These are phyloP conservation scores for rabbit (Oryctolagus cuniculus) DNA, from an alignment of 2,113 vertebrate genomes.

Conservation along the genomic window mOryCun1.1 NC_091453.1:83279501-83280000, in stretches of 20 bases:
- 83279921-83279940: constrained; percentile 70
- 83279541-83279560: constrained; percentile 48
- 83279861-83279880: constrained; percentile 27
- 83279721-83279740: constrained; percentile 40
- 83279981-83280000: constrained; percentile 40
- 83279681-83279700: constrained; percentile 52
- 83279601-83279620: constrained; percentile 33
- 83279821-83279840: constrained; percentile 63
- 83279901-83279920: neutral
- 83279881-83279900: constrained; percentile 67
- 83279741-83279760: constrained; percentile 57
- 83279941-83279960: constrained; percentile 61
- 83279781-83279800: constrained; percentile 57
- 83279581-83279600: constrained; percentile 52
- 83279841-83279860: constrained; percentile 63
- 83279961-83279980: constrained; percentile 69
- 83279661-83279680: constrained; percentile 52
- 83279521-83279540: constrained; percentile 51
- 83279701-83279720: constrained; percentile 39
- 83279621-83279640: neutral
- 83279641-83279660: constrained; percentile 30
- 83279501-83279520: constrained; percentile 15
- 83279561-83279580: neutral
- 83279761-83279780: constrained; percentile 65
- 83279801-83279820: constrained; percentile 45